Evolutionary conservation across 2,113 vertebrate genomes (phyloP).

Genomic region (Poecile atricapillus): DNA sequence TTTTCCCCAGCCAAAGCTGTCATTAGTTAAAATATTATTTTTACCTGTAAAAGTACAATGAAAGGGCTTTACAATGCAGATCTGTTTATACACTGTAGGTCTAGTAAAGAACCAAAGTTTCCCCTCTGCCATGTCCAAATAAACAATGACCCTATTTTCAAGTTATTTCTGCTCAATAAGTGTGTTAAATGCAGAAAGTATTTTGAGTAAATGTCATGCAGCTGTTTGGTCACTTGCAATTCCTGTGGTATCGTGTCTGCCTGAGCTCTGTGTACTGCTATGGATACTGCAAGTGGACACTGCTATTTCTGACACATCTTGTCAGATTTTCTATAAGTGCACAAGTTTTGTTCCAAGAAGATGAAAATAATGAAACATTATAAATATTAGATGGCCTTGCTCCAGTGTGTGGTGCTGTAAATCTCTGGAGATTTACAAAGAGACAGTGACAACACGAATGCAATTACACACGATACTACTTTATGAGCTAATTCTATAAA

Average conservation of each 20-base stretch:
- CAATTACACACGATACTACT: slow-evolving; percentile 48
- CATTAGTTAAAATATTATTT: background rate
- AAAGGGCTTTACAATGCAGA: background rate
- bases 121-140: slow-evolving; percentile 1
- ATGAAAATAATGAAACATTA: slow-evolving; percentile 38
- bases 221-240: slow-evolving; percentile 57
- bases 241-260: slow-evolving; percentile 22
- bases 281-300: slow-evolving; percentile 40
- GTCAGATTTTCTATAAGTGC: slow-evolving; percentile 16
- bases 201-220: slow-evolving; percentile 62
- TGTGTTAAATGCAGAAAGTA: slow-evolving; percentile 58
- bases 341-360: slow-evolving; percentile 32
- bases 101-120: background rate
- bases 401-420: slow-evolving; percentile 42
- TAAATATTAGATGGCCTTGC: slow-evolving; percentile 60
- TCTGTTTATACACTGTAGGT: background rate
- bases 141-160: slow-evolving; percentile 52
- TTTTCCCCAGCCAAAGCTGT: background rate
- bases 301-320: slow-evolving; percentile 46
- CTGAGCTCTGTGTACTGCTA: background rate
- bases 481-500: slow-evolving; percentile 60
- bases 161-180: slow-evolving; percentile 41
- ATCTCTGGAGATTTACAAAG: slow-evolving; percentile 57
- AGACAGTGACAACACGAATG: slow-evolving; percentile 49
- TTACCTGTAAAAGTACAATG: background rate